These are phyloP conservation scores for Puffinus mauretanicus DNA, from an alignment of 2,113 vertebrate genomes.

Conservation along the genomic window DNA sequence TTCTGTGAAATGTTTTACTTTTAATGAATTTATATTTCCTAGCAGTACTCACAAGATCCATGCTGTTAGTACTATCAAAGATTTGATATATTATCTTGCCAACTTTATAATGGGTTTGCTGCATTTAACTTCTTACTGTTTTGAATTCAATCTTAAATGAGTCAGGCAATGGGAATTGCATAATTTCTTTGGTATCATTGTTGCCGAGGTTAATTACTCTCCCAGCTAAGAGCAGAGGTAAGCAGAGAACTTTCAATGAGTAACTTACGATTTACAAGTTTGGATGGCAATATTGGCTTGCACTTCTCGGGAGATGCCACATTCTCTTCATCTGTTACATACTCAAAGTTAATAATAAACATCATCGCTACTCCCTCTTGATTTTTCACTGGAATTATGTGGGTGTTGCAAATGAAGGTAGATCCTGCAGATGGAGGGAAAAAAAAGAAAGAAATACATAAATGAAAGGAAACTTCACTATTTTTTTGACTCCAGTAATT, in stretches of 20 bases:
- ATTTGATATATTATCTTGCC: neutral
- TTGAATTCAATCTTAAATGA: neutral
- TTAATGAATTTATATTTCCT: neutral
- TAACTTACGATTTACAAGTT: constrained; percentile 89
- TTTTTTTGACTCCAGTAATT: neutral
- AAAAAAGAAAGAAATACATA: neutral
- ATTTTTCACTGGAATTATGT: constrained; percentile 97
- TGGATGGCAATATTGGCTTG: constrained; percentile 87
- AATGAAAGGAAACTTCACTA: neutral
- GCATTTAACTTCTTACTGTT: neutral
- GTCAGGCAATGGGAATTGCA: neutral
- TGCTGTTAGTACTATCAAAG: neutral
- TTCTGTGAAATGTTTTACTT: neutral
- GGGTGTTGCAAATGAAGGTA: constrained; percentile 93
- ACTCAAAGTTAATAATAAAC: constrained; percentile 98
- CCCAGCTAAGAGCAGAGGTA: neutral
- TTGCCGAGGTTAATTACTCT: neutral
- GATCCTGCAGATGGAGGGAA: constrained; percentile 77
- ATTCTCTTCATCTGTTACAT: constrained; percentile 85
- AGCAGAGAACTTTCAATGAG: neutral
- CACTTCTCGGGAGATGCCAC: constrained; percentile 84
- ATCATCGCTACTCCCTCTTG: constrained; percentile 97
- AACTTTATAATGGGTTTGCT: neutral
- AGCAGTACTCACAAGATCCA: neutral
- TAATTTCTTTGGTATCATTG: neutral